These are phyloP conservation scores for Pipistrellus pipistrellus DNA, from an alignment of 2,797 vertebrate species.

Conservation along the genomic window DNA sequence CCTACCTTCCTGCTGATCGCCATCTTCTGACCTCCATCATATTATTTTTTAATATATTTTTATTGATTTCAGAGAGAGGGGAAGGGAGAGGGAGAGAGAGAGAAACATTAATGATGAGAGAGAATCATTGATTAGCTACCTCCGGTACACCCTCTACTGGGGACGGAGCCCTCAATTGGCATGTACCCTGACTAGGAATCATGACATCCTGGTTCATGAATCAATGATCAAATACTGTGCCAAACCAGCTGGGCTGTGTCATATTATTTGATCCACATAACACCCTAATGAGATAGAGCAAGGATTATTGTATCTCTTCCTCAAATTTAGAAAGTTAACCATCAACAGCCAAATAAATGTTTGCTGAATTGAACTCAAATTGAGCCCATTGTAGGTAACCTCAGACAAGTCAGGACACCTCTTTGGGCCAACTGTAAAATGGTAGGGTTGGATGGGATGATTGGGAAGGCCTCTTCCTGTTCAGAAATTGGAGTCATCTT, in stretches of 20 bases:
- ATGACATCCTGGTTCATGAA: no score
- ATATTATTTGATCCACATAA: conserved; percentile 58
- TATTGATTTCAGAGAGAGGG: no score
- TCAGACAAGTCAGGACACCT: conserved; percentile 8
- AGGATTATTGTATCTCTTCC: conserved; percentile 56
- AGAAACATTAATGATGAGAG: no score
- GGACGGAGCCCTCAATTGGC: no score
- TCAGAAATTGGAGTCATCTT: conserved; percentile 45
- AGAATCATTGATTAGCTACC: no score
- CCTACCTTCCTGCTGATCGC: no score
- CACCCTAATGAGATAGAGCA: conserved; percentile 40
- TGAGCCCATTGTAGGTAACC: conserved; percentile 4
- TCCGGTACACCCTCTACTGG: no score
- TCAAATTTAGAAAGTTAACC: conserved; percentile 51
- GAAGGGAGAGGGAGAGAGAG: no score
- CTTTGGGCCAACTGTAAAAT: conserved; percentile 28
- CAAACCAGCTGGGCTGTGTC: not conserved
- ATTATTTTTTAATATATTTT: no score
- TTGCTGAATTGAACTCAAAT: conserved; percentile 60
- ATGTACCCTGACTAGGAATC: no score
- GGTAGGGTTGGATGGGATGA: not conserved
- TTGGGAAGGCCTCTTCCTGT: conserved; percentile 24
- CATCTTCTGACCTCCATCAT: no score
- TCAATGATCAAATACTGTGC: no score
- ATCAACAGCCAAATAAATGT: conserved; percentile 48